Conservation (phyloP, 2,888 invertebrate species). For the Drosophila diplacantha region DNA sequence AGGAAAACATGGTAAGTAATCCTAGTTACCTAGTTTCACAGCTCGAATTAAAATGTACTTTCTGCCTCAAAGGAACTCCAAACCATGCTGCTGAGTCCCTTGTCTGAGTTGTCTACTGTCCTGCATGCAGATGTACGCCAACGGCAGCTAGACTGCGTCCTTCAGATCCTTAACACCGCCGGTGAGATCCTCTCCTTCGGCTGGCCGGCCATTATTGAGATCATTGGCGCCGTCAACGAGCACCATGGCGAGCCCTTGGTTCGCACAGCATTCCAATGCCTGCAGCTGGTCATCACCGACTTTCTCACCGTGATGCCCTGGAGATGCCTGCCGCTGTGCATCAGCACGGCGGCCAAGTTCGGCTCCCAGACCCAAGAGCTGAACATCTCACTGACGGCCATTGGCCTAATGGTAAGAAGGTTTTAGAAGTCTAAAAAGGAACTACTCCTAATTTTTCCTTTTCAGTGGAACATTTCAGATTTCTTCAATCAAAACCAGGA, state of each 20-base stretch:
- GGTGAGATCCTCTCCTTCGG: conserved; percentile 95
- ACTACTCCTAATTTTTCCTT: neutral
- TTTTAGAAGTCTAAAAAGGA: conserved; percentile 80
- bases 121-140: conserved; percentile 96
- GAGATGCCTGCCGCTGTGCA: conserved; percentile 91
- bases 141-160: conserved; percentile 94
- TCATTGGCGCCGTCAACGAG: conserved; percentile 96
- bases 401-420: conserved; percentile 90
- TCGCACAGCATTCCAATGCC: conserved; percentile 95
- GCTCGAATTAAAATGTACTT: neutral
- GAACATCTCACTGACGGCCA: conserved; percentile 97
- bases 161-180: conserved; percentile 93
- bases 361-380: conserved; percentile 97
- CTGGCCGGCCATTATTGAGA: conserved; percentile 95
- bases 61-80: conserved; percentile 83
- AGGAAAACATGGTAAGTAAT: conserved; percentile 86
- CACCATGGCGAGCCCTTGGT: conserved; percentile 95
- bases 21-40: accelerated
- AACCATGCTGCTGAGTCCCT: conserved; percentile 89
- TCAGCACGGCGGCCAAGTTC: conserved; percentile 96
- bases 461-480: conserved; percentile 97
- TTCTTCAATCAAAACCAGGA: conserved; percentile 97
- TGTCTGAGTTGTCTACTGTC: conserved; percentile 93
- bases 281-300: conserved; percentile 96
- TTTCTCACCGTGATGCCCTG: conserved; percentile 95